Evolutionary conservation across 37 sponge, comb jelly and placozoan species (phyloP), one percentile per base, ranked within the genome.

Genomic region (Agelas oroides): DNA sequence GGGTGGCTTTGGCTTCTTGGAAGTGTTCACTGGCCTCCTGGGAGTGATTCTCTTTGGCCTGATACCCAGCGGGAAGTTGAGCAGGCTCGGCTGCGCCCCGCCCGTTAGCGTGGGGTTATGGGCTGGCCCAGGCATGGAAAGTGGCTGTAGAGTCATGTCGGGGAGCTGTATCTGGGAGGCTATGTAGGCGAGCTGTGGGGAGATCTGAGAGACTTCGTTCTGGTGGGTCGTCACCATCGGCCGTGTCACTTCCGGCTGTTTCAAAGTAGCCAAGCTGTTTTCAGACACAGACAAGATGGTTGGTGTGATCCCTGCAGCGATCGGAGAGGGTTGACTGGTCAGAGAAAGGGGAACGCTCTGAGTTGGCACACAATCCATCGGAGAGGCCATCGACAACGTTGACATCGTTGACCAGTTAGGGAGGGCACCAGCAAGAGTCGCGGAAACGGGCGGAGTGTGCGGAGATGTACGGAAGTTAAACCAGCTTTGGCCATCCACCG

Each of bases 61-160:
- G 33, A 70, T 81, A 11, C 36, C 18, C 20, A 39, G 62, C 33
- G 1, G 67, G 34, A 53, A 28, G 15, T 30, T 13, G 56, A 58
- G 52, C 8, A 81, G 53, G 70, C 71, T 68, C n/a, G n/a, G 24
- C 16, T 35, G 65, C 16, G 53, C 15, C 17, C 61, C 59, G 52
- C n/a, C 65, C 0, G 74, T 70, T 68, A 84, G 65, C 39, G 73
- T 56, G 28, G 80, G 71, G 39, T 79, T 54, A 8, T 79, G 80
- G 23, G 72, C 46, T 21, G 67, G 77, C n/a, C 78, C 79, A 24
- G 72, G 73, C 87, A 86, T 86, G 53, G 87, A 78, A 17, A 86
- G 64, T 16, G 87, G 87, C 54, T 53, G 55, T 54, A 39, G 30
- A n/a, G 17, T 5, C 41, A 31, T 38, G 72, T 58, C 66, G 80